phyloP scores from a whole-genome alignment of 1,140 invertebrate species.

The Eumaeus atala region DNA sequence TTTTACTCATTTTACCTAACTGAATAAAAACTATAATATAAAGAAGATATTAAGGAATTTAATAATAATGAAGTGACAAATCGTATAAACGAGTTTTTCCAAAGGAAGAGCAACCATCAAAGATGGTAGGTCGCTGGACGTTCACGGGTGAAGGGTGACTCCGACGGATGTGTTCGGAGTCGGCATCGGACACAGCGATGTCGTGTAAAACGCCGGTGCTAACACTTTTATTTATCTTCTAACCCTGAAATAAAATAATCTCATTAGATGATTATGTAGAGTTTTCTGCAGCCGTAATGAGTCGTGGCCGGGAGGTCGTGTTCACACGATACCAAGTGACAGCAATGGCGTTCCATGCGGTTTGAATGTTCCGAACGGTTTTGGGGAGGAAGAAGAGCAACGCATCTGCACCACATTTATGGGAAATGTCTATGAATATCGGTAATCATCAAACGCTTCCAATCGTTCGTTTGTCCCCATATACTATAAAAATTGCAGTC shows the following conservation, averaged over 20 bases:
- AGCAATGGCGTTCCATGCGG: no score
- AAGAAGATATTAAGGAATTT: constrained; percentile 71
- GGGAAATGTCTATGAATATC: no score
- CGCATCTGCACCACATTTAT: no score
- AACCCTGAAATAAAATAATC: constrained; percentile 56
- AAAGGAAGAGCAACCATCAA: constrained; percentile 63
- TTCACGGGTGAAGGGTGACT: constrained; percentile 39
- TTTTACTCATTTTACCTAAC: constrained; percentile 61
- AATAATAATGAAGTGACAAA: constrained; percentile 74
- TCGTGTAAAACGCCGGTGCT: constrained; percentile 38
- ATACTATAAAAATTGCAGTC: no score
- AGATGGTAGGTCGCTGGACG: constrained; percentile 29
- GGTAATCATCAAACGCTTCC: no score
- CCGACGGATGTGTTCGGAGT: constrained; percentile 31
- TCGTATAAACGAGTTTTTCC: constrained; percentile 64
- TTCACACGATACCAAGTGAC: no score
- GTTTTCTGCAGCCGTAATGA: no score
- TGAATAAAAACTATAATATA: constrained; percentile 62
- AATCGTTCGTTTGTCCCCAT: no score
- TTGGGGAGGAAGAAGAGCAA: no score
- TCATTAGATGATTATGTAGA: no score
- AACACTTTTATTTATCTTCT: constrained; percentile 36
- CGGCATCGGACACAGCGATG: constrained; percentile 41
- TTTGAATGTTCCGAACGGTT: no score
- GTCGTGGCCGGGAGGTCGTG: no score